A percentile compares a stretch with the other conserved stretches of the same genome.
phyloP scores from a whole-genome alignment of 2,113 vertebrate species.

The Donacobius atricapilla region DNA sequence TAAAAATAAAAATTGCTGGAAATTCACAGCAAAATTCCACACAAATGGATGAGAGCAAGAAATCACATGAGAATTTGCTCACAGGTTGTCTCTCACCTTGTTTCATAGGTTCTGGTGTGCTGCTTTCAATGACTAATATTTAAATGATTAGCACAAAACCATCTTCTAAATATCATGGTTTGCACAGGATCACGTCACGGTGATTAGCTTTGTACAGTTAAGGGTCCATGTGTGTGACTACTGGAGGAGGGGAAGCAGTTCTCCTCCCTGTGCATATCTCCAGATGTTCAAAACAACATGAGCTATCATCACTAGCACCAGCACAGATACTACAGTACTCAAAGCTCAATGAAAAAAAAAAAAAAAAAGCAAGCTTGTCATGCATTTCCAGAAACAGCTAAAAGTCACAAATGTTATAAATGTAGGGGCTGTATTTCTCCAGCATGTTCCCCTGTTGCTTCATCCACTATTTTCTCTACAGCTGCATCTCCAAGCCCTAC shows the following conservation, averaged over 20 bases:
- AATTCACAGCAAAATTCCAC: background rate
- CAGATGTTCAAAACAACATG: background rate
- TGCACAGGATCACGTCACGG: background rate
- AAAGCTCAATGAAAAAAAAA: background rate
- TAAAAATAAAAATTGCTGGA: background rate
- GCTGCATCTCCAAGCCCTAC: background rate
- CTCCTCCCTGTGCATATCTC: accelerated
- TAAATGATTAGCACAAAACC: background rate
- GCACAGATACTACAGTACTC: background rate
- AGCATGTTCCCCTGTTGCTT: background rate
- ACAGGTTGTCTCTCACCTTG: background rate
- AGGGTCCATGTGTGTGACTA: no score
- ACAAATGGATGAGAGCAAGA: background rate
- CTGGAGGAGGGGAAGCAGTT: background rate
- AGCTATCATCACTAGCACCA: background rate
- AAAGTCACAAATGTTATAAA: background rate
- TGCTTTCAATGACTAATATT: background rate
- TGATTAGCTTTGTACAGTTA: background rate
- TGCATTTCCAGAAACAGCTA: background rate
- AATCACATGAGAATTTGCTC: background rate
- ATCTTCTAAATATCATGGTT: background rate
- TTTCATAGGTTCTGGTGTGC: background rate
- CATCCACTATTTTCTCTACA: background rate
- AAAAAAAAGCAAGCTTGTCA: background rate
- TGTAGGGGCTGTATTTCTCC: background rate